These are phyloP conservation scores for Beroe forskalii DNA, from an alignment of 37 sponge, comb jelly and placozoan species.

Conservation along the genomic window DNA sequence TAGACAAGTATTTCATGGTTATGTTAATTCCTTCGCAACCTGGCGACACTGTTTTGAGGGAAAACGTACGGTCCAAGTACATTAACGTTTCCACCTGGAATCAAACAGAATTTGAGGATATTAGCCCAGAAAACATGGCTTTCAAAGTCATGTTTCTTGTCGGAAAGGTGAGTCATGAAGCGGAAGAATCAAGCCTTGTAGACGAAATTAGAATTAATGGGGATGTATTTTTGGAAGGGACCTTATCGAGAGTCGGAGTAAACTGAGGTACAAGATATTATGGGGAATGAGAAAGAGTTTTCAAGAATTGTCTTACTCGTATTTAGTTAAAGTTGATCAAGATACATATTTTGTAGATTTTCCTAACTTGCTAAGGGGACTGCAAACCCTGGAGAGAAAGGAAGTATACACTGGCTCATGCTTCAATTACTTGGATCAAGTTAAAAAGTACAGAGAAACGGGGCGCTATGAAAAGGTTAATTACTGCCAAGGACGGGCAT, in stretches of 20 bases:
- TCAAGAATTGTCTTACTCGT: neutral
- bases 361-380: neutral
- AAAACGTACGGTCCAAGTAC: neutral
- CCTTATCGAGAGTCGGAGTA: neutral
- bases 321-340: slow-evolving; percentile 8
- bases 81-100: neutral
- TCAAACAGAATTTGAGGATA: neutral
- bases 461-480: neutral
- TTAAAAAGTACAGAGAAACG: neutral
- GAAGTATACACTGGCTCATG: slow-evolving; percentile 4
- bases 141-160: slow-evolving; percentile 30
- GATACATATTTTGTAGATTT: slow-evolving; percentile 34
- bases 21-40: slow-evolving; percentile 1
- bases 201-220: neutral
- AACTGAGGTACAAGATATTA: neutral
- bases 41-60: neutral
- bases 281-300: slow-evolving; percentile 41
- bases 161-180: neutral
- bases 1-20: neutral
- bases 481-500: neutral
- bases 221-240: neutral
- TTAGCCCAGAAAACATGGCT: neutral
- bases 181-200: neutral
- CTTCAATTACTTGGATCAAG: neutral
- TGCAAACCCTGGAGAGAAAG: neutral